These are phyloP conservation scores for Bombylius discolor DNA, from an alignment of 2,888 invertebrate species.

Conservation along the genomic window DNA sequence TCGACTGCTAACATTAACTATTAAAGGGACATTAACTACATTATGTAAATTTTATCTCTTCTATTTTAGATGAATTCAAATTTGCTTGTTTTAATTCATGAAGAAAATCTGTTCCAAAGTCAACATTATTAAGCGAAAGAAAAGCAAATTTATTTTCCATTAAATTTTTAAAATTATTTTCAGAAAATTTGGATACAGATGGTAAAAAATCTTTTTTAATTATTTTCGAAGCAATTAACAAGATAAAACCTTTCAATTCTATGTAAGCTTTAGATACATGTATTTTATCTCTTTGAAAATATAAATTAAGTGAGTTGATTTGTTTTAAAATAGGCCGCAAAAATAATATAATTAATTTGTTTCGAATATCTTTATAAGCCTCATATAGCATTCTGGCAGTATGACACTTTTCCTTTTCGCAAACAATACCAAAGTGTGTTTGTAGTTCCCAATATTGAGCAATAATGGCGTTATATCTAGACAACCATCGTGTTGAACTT, in stretches of 20 bases:
- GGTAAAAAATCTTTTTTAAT: background rate
- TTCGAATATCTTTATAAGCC: background rate
- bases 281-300: background rate
- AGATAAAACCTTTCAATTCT: background rate
- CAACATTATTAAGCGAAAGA: too few species aligned
- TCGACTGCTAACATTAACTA: too few species aligned
- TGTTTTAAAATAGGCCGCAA: background rate
- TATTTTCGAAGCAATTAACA: background rate
- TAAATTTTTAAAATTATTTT: too few species aligned
- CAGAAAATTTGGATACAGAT: too few species aligned
- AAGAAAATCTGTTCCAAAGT: too few species aligned
- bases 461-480: background rate
- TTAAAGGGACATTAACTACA: too few species aligned
- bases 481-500: background rate
- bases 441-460: too few species aligned
- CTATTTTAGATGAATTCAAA: too few species aligned
- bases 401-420: background rate
- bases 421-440: background rate
- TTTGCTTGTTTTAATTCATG: too few species aligned
- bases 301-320: background rate
- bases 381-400: background rate
- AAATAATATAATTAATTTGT: background rate
- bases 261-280: background rate
- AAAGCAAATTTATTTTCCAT: too few species aligned
- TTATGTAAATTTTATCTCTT: too few species aligned